Base-by-base conservation (phyloP, 2,113 vertebrate genomes). In the Podocnemis expansa region DNA sequence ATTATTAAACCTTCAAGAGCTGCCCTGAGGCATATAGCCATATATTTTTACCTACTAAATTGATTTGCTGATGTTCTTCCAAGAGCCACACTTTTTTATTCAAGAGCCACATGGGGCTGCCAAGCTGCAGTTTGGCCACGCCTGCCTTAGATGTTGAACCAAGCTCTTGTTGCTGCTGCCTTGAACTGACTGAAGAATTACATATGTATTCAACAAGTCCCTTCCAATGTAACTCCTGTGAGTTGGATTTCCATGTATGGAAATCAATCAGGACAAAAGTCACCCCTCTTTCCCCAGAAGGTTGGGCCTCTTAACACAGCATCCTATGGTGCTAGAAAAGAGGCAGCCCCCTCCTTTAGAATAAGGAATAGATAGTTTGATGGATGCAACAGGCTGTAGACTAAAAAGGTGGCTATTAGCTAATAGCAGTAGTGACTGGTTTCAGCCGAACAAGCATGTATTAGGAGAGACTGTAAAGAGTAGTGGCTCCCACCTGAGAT, bases 301-400 rank as follows among this genome's bases (percentile, higher is more conserved):
- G 52, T 27, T 63, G 54, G 67, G 76, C 75, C 58, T 78, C 9
- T 27, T 22, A 45, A 51, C 22, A 6, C 10, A 10, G 21, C 29
- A 13, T 87, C 52, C 76, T 10, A 31, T 0, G 2, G 4, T 82
- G 76, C 76, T 87, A 0, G 0, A 63, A 73, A 4, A 51, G 73
- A 49, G 31, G 9, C 70, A 45, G 34, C 73, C 10, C 2, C 6
- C 51, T 70, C 54, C 88, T 75, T 47, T 79, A 56, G 22, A 84
- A n/a, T 60, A 73, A 84, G 49, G 60, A 31, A 63, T 55, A 60
- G 24, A 6, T 47, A 47, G 47, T 24, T 56, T 47, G 75, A n/a
- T 2, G 0, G 47, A 11, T 9, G 79, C 27, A 0, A 0, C 51
- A 51, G 10, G 67, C 41, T 75, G 11, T 29, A 41, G 24, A 56